Conservation (phyloP, 2,113 vertebrate species). For the Rhizomys pruinosus region DNA sequence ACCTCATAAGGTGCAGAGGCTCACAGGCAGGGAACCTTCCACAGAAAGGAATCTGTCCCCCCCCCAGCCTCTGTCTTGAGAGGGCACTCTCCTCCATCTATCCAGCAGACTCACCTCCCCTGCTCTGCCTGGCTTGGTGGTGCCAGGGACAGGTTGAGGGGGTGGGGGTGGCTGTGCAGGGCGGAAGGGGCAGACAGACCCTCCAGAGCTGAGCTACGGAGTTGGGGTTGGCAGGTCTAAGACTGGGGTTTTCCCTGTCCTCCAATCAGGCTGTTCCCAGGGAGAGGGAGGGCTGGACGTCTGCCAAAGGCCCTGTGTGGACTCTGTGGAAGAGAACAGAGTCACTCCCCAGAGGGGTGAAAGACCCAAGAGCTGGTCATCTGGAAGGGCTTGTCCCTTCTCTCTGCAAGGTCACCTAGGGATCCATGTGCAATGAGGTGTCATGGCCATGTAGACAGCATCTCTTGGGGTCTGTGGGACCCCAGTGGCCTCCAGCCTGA, state of each 20-base stretch:
- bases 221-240: neutral
- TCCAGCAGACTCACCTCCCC: neutral
- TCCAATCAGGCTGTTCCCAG: neutral
- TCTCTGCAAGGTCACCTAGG: neutral
- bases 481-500: neutral
- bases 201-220: neutral
- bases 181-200: too few species aligned
- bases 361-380: neutral
- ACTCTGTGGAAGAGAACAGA: neutral
- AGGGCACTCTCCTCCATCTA: neutral
- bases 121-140: neutral
- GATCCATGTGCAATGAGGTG: too few species aligned
- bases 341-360: neutral
- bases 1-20: neutral
- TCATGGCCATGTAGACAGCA: too few species aligned
- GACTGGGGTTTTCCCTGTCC: neutral
- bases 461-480: too few species aligned
- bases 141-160: neutral
- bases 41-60: neutral
- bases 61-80: neutral
- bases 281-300: constrained; percentile 48
- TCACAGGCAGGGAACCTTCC: accelerated
- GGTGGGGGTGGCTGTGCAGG: neutral
- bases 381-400: too few species aligned
- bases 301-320: neutral